phyloP scores from a whole-genome alignment of 2,888 invertebrate species.

The Anoncus sp. region DNA sequence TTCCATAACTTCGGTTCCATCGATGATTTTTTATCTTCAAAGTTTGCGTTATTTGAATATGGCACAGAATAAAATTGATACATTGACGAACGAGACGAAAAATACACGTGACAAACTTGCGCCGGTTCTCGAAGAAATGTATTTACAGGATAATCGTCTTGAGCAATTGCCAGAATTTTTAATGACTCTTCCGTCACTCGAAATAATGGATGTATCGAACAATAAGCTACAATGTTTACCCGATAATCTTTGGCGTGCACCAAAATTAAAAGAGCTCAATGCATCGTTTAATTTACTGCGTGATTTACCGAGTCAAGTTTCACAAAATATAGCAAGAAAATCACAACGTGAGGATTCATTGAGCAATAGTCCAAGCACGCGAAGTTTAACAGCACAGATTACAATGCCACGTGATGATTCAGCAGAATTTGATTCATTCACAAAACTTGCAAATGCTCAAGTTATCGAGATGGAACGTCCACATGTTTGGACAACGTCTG shows the following conservation, averaged over 20 bases:
- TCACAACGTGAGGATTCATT: conserved; percentile 72
- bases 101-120: conserved; percentile 86
- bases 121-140: conserved; percentile 94
- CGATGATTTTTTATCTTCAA: conserved; percentile 92
- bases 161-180: conserved; percentile 92
- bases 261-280: conserved; percentile 94
- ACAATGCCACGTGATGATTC: conserved; percentile 79
- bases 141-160: conserved; percentile 95
- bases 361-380: conserved; percentile 76
- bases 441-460: conserved; percentile 81
- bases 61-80: conserved; percentile 93
- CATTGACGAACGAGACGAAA: conserved; percentile 85
- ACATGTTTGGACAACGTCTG: conserved; percentile 89
- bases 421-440: conserved; percentile 80
- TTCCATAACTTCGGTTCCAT: conserved; percentile 91
- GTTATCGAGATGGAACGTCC: conserved; percentile 88
- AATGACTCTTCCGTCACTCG: conserved; percentile 91
- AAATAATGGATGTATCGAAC: conserved; percentile 95
- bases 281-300: conserved; percentile 94
- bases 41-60: conserved; percentile 94
- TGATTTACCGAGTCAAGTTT: conserved; percentile 86
- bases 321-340: conserved; percentile 76
- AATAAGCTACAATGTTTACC: conserved; percentile 95
- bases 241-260: conserved; percentile 93
- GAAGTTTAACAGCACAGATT: conserved; percentile 75